A percentile compares a stretch with the other conserved stretches of the same genome.
phyloP scores from a whole-genome alignment of 2,888 invertebrate genomes.

The Chouioia cunea region DNA sequence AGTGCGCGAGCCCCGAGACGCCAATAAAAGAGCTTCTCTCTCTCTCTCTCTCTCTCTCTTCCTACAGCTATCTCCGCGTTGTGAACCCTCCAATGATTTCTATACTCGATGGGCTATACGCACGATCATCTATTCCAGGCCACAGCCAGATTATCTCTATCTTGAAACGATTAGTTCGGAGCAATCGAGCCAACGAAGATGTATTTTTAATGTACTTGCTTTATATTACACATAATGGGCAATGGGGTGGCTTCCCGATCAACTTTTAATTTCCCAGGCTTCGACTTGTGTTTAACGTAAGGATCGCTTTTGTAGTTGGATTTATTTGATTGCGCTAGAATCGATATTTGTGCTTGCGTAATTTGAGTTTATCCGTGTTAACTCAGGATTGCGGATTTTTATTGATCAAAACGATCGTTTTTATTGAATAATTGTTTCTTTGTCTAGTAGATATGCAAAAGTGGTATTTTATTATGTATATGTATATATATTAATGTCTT shows the following conservation, averaged over 20 bases:
- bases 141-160: not conserved
- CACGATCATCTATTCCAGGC: not conserved
- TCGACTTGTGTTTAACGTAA: conserved; percentile 10
- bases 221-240: not conserved
- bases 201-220: conserved; percentile 46
- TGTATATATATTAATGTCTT: too few relatives aligned
- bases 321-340: too few relatives aligned
- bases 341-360: too few relatives aligned
- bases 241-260: not conserved
- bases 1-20: conserved; percentile 59
- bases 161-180: not conserved
- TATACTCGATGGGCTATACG: conserved; percentile 43
- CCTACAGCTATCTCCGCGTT: too few relatives aligned
- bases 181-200: conserved; percentile 11
- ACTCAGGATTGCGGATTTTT: too few relatives aligned
- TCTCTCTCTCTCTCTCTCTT: conserved; percentile 57
- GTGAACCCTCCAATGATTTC: conserved; percentile 54
- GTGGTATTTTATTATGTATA: too few relatives aligned
- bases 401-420: too few relatives aligned
- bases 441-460: too few relatives aligned
- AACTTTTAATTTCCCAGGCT: conserved; percentile 40
- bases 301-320: too few relatives aligned
- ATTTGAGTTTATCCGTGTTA: too few relatives aligned
- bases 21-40: conserved; percentile 62
- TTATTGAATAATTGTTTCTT: too few relatives aligned